phyloP scores from a whole-genome alignment of 2,113 vertebrate species.

The Ivindomyrus marchei region DNA sequence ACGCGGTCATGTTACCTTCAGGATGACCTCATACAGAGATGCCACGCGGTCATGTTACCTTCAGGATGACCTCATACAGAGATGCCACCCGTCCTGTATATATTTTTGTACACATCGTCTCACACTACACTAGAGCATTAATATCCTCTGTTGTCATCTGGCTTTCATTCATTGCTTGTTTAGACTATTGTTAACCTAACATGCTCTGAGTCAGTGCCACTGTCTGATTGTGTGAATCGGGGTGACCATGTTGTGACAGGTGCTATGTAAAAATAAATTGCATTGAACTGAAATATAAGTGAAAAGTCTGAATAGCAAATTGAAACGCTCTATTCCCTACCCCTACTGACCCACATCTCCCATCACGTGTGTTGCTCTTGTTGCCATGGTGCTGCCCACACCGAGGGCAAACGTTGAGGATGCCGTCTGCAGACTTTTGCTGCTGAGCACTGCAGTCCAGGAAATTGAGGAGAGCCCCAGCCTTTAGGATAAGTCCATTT shows the following conservation, averaged over 20 bases:
- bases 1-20: not conserved
- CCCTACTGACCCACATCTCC: not conserved
- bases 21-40: not conserved
- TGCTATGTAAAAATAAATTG: too few relatives aligned
- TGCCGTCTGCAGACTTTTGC: not conserved
- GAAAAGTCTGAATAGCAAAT: not conserved
- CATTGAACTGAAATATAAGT: too few relatives aligned
- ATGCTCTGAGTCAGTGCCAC: too few relatives aligned
- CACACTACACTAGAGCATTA: not conserved
- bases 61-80: not conserved
- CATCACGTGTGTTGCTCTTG: not conserved
- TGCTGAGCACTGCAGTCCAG: not conserved
- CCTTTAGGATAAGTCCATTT: conserved; percentile 24
- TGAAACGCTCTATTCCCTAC: not conserved
- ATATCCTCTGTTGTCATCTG: not conserved
- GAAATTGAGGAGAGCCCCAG: not conserved
- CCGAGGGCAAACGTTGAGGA: not conserved
- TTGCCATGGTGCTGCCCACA: not conserved
- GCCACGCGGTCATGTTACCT: too few relatives aligned
- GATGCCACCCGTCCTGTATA: not conserved
- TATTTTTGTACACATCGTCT: not conserved
- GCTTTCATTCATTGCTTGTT: too few relatives aligned
- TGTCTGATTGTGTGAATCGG: too few relatives aligned
- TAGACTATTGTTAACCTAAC: too few relatives aligned
- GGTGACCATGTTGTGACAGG: too few relatives aligned